Conservation (phyloP, 2,888 invertebrate genomes). For the Nomada ruficornis region DNA sequence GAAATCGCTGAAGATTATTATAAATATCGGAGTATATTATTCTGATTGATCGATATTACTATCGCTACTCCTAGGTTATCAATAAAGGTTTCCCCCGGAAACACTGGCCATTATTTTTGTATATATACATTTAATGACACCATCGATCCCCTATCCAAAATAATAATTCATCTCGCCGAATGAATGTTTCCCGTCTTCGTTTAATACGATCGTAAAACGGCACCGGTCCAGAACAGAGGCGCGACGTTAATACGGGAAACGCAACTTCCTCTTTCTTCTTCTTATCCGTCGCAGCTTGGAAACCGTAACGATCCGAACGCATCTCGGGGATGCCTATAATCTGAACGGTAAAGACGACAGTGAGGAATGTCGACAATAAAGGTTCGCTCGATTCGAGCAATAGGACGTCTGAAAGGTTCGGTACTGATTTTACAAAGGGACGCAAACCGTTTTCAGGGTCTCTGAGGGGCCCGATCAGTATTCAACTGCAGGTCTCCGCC, state of each 20-base stretch:
- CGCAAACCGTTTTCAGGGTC: slow-evolving; percentile 66
- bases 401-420: slow-evolving; percentile 68
- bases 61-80: too few species aligned
- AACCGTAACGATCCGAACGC: slow-evolving; percentile 53
- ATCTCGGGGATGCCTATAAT: slow-evolving; percentile 50
- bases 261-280: slow-evolving; percentile 34
- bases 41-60: too few species aligned
- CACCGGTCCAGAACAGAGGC: not conserved
- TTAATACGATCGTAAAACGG: slow-evolving; percentile 28
- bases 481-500: slow-evolving; percentile 69
- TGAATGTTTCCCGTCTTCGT: slow-evolving; percentile 25
- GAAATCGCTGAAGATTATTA: too few species aligned
- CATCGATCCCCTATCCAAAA: too few species aligned
- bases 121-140: too few species aligned
- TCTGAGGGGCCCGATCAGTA: slow-evolving; percentile 65
- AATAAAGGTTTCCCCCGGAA: too few species aligned
- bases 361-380: slow-evolving; percentile 52
- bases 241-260: slow-evolving; percentile 55
- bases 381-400: slow-evolving; percentile 45
- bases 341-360: slow-evolving; percentile 53
- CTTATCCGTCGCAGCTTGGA: slow-evolving; percentile 28
- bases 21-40: too few species aligned
- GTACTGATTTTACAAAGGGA: slow-evolving; percentile 79
- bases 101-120: too few species aligned
- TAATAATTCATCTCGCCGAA: not conserved